Evolutionary conservation across 2,113 vertebrate genomes (phyloP), one percentile per base, ranked within the genome.

Genomic region (Amazona vittata): DNA sequence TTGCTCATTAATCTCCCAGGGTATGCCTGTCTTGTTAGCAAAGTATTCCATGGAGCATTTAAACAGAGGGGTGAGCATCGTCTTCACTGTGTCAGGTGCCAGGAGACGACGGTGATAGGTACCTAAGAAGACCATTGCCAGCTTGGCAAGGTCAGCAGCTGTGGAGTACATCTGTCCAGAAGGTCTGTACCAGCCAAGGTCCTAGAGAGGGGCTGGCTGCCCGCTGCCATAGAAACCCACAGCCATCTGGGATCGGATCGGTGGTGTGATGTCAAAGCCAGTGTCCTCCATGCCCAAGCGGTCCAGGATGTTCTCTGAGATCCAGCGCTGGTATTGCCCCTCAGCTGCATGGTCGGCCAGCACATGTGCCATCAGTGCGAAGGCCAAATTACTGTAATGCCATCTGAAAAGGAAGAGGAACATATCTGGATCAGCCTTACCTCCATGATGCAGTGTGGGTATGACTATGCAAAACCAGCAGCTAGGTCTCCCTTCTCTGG

Each of bases 321-420:
- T 68, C 99, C 99, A 99, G 62, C 84, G 98, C 97, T 99, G 98
- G 94, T 99, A 99, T 85, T 99, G 98, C 0, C 96, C 97, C 3
- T 98, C 97, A 0, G 97, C 91, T 0, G 98, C 98, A 20, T 98
- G 98, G 21, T 98, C 96, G 1, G 98, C 98, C 92, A 99, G 93
- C 41, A 99, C 93, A 0, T 99, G 98, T 9, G 99, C 99, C 97
- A 99, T 73, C 60, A 99, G 96, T 2, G 99, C 99, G 96, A 99
- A 99, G 67, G 99, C 99, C 96, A 99, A 90, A 24, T 99, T 99
- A 95, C 99, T 99, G 96, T 99, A 99, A 87, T 99, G 99, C 90
- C 99, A 99, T 74, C 99, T 99, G 95, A 43, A 86, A 64, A 33
- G 31, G 52, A 19, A 67, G 35, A 70, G 52, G 17, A 62, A 57